Base-by-base conservation (phyloP, 2,797 vertebrate species). In the Parotocinclus haroldoi region DNA sequence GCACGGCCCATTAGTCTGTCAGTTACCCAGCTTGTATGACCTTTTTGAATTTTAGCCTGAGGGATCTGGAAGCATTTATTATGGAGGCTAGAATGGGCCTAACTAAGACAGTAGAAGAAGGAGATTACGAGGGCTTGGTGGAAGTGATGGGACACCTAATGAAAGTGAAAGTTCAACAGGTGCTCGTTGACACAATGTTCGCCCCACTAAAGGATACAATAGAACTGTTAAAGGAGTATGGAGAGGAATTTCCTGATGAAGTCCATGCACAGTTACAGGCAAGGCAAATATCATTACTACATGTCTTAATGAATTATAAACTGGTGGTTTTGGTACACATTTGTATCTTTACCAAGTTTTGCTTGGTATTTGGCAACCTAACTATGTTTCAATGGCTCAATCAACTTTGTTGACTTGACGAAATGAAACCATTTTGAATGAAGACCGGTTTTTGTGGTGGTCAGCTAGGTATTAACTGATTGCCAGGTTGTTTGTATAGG, bases 211-310 rank as follows among this genome's bases (percentile, higher is more conserved):
- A 86, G 77, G 88, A 92, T 61, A 92, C 90, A 0, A 77, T 91
- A 0, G 89, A 91, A 18, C 74, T 94, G 19, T 81, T 94, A 77
- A 92, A 85, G 78, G 55, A 61, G 1, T 92, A 92, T 0, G 86
- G 87, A 37, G 91, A 92, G 49, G 85, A 91, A 27, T 65, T 93
- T 58, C 89, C 91, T 0, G 84, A 87, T n/a, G 79, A 86, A 0
- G 84, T 92, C 14, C 86, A 91, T 55, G 81, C 83, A 66, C 90
- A 91, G 16, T 79, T 93, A 66, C 88, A 93, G 91, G 92, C 92
- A 68, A 65, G 42, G 12, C 1, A 39, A 4, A 48, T 36, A 63
- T 7, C 14, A 3, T 11, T 12, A 55, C n/a, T 11, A 1, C 11
- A 9, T 17, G 27, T 27, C 27, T 27, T 27, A n/a, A n/a, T n/a